phyloP scores from a whole-genome alignment of 2,797 vertebrate genomes.

The Phalloptychus januarius region DNA sequence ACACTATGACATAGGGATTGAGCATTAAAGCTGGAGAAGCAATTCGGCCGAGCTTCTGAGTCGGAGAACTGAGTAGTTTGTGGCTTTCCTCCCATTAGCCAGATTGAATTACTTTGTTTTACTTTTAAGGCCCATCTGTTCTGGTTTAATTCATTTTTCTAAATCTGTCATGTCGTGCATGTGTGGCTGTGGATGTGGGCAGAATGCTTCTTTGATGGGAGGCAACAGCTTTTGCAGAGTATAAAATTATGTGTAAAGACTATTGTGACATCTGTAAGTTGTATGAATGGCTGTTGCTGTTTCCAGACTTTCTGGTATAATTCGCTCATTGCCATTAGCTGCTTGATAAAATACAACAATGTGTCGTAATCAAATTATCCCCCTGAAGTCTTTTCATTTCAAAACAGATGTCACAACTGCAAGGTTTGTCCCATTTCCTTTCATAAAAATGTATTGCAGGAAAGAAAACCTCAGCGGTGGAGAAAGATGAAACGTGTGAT shows the following conservation, averaged over 20 bases:
- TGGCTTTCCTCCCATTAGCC: slow-evolving; percentile 82
- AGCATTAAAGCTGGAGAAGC: slow-evolving; percentile 77
- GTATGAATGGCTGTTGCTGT: slow-evolving; percentile 45
- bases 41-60: slow-evolving; percentile 76
- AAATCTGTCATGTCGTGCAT: slow-evolving; percentile 70
- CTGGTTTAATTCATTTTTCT: slow-evolving; percentile 80
- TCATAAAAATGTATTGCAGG: slow-evolving; percentile 26
- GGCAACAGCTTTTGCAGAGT: slow-evolving; percentile 55
- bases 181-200: slow-evolving; percentile 35
- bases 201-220: slow-evolving; percentile 61
- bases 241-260: slow-evolving; percentile 64
- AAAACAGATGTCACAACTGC: slow-evolving; percentile 34
- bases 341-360: slow-evolving; percentile 21
- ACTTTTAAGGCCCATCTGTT: slow-evolving; percentile 83
- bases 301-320: slow-evolving; percentile 43
- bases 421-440: slow-evolving; percentile 12
- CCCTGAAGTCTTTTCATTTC: slow-evolving; percentile 30
- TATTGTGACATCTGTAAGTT: slow-evolving; percentile 63
- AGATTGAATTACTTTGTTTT: slow-evolving; percentile 83
- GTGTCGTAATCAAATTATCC: slow-evolving; percentile 41
- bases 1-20: slow-evolving; percentile 75
- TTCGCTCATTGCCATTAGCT: slow-evolving; percentile 12
- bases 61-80: slow-evolving; percentile 78
- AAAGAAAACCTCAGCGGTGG: slow-evolving; percentile 26
- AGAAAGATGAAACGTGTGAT: slow-evolving; percentile 54